Conservation (phyloP, 2,888 invertebrate species). For the Drosophila tanythrix region DNA sequence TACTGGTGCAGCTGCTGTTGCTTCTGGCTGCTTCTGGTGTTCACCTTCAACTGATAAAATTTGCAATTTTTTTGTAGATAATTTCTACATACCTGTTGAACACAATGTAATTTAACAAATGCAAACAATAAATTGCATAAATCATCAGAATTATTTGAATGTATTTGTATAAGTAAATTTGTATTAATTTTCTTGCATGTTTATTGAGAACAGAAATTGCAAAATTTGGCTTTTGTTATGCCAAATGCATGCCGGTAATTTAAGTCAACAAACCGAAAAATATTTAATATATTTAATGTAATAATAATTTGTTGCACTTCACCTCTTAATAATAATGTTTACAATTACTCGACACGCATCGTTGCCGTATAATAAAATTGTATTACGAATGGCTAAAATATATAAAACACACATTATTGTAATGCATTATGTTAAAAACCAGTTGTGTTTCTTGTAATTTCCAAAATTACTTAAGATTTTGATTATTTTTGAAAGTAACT, state of each 20-base stretch:
- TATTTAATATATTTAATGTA: background rate
- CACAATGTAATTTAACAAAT: slow-evolving; percentile 11
- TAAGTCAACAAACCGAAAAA: background rate
- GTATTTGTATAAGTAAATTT: background rate
- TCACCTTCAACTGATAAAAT: slow-evolving; percentile 48
- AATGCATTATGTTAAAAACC: background rate
- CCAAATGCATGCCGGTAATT: slow-evolving; percentile 19
- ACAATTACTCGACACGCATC: background rate
- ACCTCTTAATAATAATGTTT: background rate
- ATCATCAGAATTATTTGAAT: slow-evolving; percentile 9
- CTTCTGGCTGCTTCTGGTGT: slow-evolving; percentile 34
- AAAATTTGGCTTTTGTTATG: slow-evolving; percentile 5
- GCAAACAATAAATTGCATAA: slow-evolving; percentile 13
- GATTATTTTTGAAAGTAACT: background rate
- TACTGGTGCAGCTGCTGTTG: slow-evolving; percentile 13
- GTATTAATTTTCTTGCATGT: slow-evolving; percentile 9
- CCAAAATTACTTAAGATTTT: background rate
- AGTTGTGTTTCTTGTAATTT: background rate
- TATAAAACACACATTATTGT: background rate
- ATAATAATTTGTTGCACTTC: background rate
- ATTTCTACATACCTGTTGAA: slow-evolving; percentile 1
- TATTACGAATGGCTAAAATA: background rate
- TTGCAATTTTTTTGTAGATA: slow-evolving; percentile 39
- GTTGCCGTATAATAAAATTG: background rate
- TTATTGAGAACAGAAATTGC: slow-evolving; percentile 13